A percentile compares a stretch with the other conserved stretches of the same genome.
Conservation (phyloP, 2,113 vertebrate genomes). For the Condylura cristata region DNA sequence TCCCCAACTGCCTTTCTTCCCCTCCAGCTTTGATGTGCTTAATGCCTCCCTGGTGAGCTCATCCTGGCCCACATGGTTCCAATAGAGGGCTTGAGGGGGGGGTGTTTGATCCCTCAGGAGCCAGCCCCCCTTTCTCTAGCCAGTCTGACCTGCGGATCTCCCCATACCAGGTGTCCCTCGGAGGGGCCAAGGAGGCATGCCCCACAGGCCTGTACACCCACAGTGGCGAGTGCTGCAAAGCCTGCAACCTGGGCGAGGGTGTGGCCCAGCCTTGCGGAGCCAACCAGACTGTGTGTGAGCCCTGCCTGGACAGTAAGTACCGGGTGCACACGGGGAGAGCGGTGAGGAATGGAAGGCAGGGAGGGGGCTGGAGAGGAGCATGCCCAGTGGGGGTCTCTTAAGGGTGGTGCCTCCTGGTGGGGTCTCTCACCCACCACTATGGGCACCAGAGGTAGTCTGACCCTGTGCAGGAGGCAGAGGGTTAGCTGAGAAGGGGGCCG, state of each 20-base stretch:
- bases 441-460: background rate
- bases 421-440: background rate
- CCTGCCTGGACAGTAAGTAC: constrained; percentile 98
- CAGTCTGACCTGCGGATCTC: constrained; percentile 56
- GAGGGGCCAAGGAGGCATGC: constrained; percentile 83
- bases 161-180: constrained; percentile 71
- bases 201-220: constrained; percentile 85
- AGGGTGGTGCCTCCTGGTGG: background rate
- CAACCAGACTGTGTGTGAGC: constrained; percentile 92
- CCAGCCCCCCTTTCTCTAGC: background rate
- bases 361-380: too few relatives aligned
- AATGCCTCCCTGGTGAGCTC: constrained; percentile 71
- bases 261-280: constrained; percentile 89
- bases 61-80: constrained; percentile 76
- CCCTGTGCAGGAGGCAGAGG: background rate
- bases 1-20: background rate
- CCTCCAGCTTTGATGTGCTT: constrained; percentile 61
- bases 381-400: background rate
- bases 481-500: background rate
- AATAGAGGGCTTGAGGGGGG: constrained; percentile 48
- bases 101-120: constrained; percentile 44
- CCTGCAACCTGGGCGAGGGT: constrained; percentile 95
- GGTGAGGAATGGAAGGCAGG: background rate
- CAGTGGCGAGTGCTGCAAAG: constrained; percentile 91
- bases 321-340: fast-evolving